phyloP scores from a whole-genome alignment of 2,113 vertebrate genomes.

The Cygnus buccinator region DNA sequence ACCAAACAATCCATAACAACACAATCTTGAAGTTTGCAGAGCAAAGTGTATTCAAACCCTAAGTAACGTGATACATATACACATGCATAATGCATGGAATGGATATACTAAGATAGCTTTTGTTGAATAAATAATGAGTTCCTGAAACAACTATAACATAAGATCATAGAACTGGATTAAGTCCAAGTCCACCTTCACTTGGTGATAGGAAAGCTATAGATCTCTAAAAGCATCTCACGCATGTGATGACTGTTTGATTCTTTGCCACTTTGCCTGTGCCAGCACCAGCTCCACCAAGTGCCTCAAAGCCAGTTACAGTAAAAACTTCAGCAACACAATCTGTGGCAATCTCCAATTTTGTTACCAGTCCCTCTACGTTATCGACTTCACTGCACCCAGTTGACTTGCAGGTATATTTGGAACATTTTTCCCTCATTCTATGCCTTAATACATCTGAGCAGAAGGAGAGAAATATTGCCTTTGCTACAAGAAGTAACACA shows the following conservation, averaged over 20 bases:
- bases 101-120: neutral
- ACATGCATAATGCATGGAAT: neutral
- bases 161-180: neutral
- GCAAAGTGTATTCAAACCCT: neutral
- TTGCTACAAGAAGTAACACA: neutral
- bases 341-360: neutral
- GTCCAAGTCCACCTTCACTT: neutral
- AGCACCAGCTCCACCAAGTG: neutral
- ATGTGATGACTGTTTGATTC: neutral
- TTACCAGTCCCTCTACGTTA: neutral
- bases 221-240: neutral
- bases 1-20: neutral
- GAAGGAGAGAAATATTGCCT: neutral
- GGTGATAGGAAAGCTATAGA: neutral
- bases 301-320: neutral
- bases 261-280: neutral
- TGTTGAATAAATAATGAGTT: conserved; percentile 43
- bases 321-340: neutral
- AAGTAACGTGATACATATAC: neutral
- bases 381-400: neutral
- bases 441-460: neutral
- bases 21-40: neutral
- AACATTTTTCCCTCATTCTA: neutral
- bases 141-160: neutral
- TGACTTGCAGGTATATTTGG: neutral